Conservation (phyloP, 2,797 vertebrate species). For the Coccyzus lansbergi region DNA sequence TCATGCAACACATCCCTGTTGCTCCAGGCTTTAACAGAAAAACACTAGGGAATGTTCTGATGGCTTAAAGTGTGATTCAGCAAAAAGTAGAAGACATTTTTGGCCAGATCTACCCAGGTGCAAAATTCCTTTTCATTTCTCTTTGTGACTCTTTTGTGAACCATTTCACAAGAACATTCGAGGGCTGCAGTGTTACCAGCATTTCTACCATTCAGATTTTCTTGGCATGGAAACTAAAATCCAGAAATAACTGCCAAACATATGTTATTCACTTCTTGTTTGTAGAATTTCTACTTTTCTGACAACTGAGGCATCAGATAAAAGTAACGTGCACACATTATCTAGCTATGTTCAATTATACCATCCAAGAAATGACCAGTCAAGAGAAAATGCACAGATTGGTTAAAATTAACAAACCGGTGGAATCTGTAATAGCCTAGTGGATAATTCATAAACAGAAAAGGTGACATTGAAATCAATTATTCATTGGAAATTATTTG, state of each 20-base stretch:
- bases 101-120: background rate
- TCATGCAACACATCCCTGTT: background rate
- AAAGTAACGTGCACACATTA: background rate
- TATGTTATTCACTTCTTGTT: background rate
- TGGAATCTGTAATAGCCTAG: background rate
- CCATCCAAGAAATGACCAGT: background rate
- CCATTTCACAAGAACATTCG: background rate
- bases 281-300: background rate
- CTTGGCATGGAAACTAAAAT: background rate
- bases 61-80: background rate
- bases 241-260: background rate
- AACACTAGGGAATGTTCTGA: background rate
- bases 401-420: background rate
- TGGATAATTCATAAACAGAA: conserved; percentile 25
- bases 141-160: background rate
- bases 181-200: background rate
- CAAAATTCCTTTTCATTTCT: background rate
- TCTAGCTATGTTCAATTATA: background rate
- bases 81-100: background rate
- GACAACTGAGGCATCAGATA: background rate
- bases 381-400: background rate
- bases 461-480: conserved; percentile 64
- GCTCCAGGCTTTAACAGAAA: background rate
- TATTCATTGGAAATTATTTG: conserved; percentile 60
- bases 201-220: background rate